Conservation (phyloP, 2,113 vertebrate genomes). For the Misgurnus mizolepis region DNA sequence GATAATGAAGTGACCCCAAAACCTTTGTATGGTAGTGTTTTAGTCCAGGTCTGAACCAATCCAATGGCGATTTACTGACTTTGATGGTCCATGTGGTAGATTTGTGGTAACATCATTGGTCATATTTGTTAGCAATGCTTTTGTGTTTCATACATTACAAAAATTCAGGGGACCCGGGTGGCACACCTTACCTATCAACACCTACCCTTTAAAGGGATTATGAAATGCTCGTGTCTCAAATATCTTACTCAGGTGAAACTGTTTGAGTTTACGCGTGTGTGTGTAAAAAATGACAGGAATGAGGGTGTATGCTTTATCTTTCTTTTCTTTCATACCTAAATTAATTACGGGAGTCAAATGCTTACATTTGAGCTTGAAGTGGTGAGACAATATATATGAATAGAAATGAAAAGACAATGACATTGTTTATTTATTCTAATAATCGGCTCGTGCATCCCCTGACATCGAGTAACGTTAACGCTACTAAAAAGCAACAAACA, state of each 20-base stretch:
- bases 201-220: neutral
- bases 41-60: no score
- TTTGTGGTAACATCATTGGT: no score
- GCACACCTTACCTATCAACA: neutral
- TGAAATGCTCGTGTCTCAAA: neutral
- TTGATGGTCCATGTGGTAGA: neutral
- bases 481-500: neutral
- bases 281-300: slow-evolving; percentile 5
- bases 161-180: neutral
- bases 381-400: neutral
- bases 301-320: neutral
- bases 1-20: no score
- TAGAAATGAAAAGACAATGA: neutral
- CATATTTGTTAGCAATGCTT: neutral
- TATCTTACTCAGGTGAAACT: slow-evolving; percentile 14
- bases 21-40: no score
- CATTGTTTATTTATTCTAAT: neutral
- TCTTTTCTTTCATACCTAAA: neutral
- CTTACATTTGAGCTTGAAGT: neutral
- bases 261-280: neutral
- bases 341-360: neutral
- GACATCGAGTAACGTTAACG: neutral
- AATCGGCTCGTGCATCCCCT: neutral
- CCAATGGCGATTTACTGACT: neutral
- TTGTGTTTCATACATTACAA: neutral